Conservation (phyloP, 2,888 invertebrate genomes). For the Acrobasis repandana region DNA sequence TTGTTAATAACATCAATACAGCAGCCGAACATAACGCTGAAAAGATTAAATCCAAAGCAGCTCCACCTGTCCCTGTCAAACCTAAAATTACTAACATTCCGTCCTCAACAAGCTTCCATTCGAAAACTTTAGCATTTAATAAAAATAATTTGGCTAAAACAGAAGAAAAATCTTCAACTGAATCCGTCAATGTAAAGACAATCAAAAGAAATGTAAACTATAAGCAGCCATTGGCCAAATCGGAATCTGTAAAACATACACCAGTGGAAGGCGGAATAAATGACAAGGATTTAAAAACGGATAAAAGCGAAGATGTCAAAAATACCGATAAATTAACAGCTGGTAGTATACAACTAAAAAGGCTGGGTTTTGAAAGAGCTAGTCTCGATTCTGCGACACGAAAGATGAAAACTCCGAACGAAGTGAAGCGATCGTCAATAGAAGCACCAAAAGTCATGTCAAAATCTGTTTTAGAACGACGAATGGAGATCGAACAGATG, state of each 20-base stretch:
- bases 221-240: slow-evolving; percentile 49
- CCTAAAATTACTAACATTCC: slow-evolving; percentile 72
- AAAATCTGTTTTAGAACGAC: slow-evolving; percentile 73
- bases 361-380: slow-evolving; percentile 74
- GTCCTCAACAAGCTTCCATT: slow-evolving; percentile 41
- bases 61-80: slow-evolving; percentile 86
- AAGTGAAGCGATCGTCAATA: slow-evolving; percentile 49
- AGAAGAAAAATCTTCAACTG: slow-evolving; percentile 54
- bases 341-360: slow-evolving; percentile 71
- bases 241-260: slow-evolving; percentile 55
- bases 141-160: slow-evolving; percentile 43
- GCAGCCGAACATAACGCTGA: slow-evolving; percentile 39
- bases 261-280: slow-evolving; percentile 33
- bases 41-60: slow-evolving; percentile 75
- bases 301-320: slow-evolving; percentile 35
- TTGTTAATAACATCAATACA: slow-evolving; percentile 38
- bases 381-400: slow-evolving; percentile 75
- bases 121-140: slow-evolving; percentile 37
- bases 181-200: slow-evolving; percentile 57
- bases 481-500: slow-evolving; percentile 74
- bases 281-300: slow-evolving; percentile 30
- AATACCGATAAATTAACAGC: slow-evolving; percentile 44
- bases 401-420: slow-evolving; percentile 55
- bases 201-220: slow-evolving; percentile 56
- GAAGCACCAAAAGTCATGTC: slow-evolving; percentile 63